Percentiles rank a stretch among this genome's conserved stretches.
phyloP scores from a whole-genome alignment of 2,113 vertebrate species.

The Glaucidium brasilianum region DNA sequence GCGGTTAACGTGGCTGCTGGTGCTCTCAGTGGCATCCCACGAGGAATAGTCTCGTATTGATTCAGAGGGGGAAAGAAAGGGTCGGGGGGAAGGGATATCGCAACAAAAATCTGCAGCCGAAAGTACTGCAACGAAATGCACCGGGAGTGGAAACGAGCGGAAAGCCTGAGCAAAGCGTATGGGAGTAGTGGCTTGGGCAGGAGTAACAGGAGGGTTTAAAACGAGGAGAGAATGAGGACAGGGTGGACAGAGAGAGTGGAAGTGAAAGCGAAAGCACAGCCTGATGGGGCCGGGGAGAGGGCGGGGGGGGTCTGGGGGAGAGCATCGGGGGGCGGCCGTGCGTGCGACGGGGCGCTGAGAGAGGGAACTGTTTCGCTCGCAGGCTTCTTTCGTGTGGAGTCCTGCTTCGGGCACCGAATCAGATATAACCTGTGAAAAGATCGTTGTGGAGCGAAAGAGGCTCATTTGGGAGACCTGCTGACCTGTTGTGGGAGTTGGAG shows the following conservation, averaged over 20 bases:
- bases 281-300: not conserved
- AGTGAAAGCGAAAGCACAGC: too few species aligned
- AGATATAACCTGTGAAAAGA: too few species aligned
- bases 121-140: not conserved
- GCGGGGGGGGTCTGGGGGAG: too few species aligned
- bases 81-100: accelerated
- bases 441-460: not conserved
- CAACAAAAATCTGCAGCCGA: accelerated
- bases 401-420: not conserved
- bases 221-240: accelerated
- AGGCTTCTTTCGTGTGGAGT: not conserved
- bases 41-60: accelerated
- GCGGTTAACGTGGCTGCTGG: accelerated
- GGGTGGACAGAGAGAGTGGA: not conserved
- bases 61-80: accelerated
- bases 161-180: not conserved
- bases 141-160: not conserved
- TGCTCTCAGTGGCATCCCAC: accelerated
- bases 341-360: accelerated
- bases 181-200: not conserved
- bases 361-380: not conserved
- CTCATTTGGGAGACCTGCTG: not conserved
- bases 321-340: not conserved
- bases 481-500: not conserved
- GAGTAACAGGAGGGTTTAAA: not conserved